Base-by-base conservation (phyloP, 2,888 invertebrate genomes). In the Lysandra bellargus region DNA sequence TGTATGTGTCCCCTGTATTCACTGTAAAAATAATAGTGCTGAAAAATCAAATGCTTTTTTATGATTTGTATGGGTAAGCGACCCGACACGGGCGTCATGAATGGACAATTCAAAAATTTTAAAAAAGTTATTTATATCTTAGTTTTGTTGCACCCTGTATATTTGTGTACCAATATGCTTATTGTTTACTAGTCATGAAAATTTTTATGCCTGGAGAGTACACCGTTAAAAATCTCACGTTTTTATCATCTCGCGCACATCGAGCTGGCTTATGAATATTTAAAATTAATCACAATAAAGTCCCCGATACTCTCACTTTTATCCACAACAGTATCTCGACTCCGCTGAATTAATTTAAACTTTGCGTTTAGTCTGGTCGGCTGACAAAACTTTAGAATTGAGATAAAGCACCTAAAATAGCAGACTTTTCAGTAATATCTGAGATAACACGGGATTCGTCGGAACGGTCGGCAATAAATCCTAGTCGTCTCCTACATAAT, bases 341-440 rank as follows among this genome's bases (percentile, higher is more conserved):
- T 85, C 85, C 87, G 88, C 89, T 89, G 91, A 91, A 92, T 92
- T 92, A 91, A 93, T 93, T 93, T 92, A 92, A 92, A 92, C 92
- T 93, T 92, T 91, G 85, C 89, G 90, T 92, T 57, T 92, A 92
- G 92, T 92, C 92, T 92, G 89, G 90, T 92, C 91, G 90, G 89
- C 89, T 88, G 87, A 88, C 86, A 88, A 88, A 92, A 92, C 88
- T 92, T 92, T 88, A 83, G 86, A 87, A 91, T 87, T 90, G 87
- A 90, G 91, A 91, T 92, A 90, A 92, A 93, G 90, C 88, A 88
- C 89, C 92, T 89, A 90, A 91, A 91, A 89, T 86, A 89, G 88
- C 87, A 87, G 87, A 90, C 86, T 87, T 88, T 85, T 85, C 85
- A 85, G 86, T 87, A 85, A 89, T 88, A 89, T 87, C 85, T 87